Base-by-base conservation (phyloP, 2,888 invertebrate genomes). In the Tenthredo livida region DNA sequence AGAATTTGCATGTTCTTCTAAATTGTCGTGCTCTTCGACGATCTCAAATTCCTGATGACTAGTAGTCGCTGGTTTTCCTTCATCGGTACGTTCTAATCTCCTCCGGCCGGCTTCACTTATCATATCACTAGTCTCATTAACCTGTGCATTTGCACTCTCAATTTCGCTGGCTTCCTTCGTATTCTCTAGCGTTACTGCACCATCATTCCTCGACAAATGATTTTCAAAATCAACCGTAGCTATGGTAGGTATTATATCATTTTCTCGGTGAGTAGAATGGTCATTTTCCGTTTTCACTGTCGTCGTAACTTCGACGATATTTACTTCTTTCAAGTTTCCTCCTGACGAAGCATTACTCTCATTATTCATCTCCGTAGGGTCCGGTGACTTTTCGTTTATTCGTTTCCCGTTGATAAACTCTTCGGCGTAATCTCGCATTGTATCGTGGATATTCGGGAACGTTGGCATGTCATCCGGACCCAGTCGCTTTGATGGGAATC, bases 31-130 rank as follows among this genome's bases (percentile, higher is more conserved):
- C 50, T 87, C 85, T 6, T 85, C 86, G 9, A 84, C 37, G 29
- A 82, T 83, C 37, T 70, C 72, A 33, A 86, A 88, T 86, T 88
- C 88, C 72, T 82, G 67, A 80, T 47, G 47, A 61, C 65, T 77
- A 12, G 47, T 17, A 17, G 43, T 65, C 15, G 65, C 21, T 25
- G 12, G 43, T 47, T 40, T 65, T 61, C 37, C 82, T 7, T 7
- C 25, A 61, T 21, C 15, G 10, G 6, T n/a, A 17, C 17, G 54
- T 21, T 21, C 17, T 47, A 43, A 37, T 67, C 17, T 67, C 10
- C 17, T 70, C 43, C 9, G 33, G 70, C 15, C 47, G 33, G n/a
- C 70, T 21, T 29, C 47, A 33, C 43, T 50, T 7, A 29, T 61
- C 12, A 6, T n/a, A 67, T 29, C 47, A 50, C 4, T n/a, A 25